phyloP scores from a whole-genome alignment of 2,113 vertebrate genomes.

The Callaeas wilsoni region DNA sequence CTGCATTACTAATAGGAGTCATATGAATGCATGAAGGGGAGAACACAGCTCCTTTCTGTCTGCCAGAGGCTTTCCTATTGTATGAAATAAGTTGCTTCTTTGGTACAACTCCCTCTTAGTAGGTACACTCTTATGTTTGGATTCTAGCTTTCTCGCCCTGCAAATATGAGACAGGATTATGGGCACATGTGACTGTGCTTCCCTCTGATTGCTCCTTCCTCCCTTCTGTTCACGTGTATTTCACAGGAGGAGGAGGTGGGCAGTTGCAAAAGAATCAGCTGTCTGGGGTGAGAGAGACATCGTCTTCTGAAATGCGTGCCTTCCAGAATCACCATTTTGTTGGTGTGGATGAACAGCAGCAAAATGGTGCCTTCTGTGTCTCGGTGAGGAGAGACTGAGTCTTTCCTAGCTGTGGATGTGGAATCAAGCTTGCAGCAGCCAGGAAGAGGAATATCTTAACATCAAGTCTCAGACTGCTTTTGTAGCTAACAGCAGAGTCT shows the following conservation, averaged over 20 bases:
- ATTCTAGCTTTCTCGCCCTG: not conserved
- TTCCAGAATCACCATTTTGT: conserved; percentile 37
- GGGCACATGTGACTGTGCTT: not conserved
- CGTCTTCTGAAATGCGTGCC: not conserved
- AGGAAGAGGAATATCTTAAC: not conserved
- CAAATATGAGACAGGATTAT: not conserved
- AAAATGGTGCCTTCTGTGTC: not conserved
- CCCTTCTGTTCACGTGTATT: not conserved
- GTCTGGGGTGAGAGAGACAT: not conserved
- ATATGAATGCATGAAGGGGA: not conserved
- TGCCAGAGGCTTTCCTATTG: not conserved
- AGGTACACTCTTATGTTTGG: not conserved
- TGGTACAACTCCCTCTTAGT: not conserved
- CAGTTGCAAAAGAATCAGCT: not conserved
- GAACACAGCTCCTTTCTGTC: not conserved
- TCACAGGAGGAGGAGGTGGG: not conserved
- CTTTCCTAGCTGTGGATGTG: not conserved
- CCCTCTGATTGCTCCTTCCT: not conserved
- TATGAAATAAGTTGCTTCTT: not conserved
- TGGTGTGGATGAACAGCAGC: not conserved
- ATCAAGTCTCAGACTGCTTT: not conserved
- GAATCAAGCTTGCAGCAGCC: not conserved
- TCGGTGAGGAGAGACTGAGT: not conserved
- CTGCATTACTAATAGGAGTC: not conserved
- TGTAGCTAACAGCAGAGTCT: not conserved